These are phyloP conservation scores for Geotrupes spiniger DNA, from an alignment of 2,888 invertebrate genomes.

Conservation along the genomic window DNA sequence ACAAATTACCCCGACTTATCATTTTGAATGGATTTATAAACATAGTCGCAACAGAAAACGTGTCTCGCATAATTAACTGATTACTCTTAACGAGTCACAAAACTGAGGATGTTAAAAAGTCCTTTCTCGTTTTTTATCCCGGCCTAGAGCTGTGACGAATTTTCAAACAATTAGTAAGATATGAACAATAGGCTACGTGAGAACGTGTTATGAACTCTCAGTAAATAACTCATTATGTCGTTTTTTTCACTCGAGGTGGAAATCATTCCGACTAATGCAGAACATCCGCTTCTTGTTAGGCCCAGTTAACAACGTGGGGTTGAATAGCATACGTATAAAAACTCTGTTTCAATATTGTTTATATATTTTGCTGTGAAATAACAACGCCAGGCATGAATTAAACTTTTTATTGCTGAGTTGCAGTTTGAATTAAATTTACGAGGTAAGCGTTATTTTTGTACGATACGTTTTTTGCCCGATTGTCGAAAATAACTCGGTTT, in stretches of 20 bases:
- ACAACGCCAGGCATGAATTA: too few species aligned
- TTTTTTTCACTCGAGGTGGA: conserved; percentile 37
- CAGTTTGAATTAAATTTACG: conserved; percentile 12
- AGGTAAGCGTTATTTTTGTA: conserved; percentile 6
- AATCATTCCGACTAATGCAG: conserved; percentile 39
- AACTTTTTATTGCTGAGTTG: conserved; percentile 10
- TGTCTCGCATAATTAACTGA: too few species aligned
- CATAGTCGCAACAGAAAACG: too few species aligned
- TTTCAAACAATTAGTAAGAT: background rate
- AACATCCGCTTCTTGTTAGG: conserved; percentile 37
- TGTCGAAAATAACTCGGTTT: background rate
- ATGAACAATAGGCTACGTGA: conserved; percentile 19
- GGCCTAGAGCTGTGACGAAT: conserved; percentile 1
- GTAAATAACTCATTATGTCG: conserved; percentile 15
- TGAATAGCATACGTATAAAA: too few species aligned
- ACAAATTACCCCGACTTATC: too few species aligned
- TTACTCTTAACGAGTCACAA: too few species aligned
- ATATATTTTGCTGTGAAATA: too few species aligned
- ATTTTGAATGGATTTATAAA: too few species aligned
- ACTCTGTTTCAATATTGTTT: background rate
- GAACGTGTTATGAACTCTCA: conserved; percentile 21
- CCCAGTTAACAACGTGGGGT: conserved; percentile 22
- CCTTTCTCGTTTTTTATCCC: too few species aligned
- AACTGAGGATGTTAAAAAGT: too few species aligned
- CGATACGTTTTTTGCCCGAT: conserved; percentile 6